A percentile compares a stretch with the other conserved stretches of the same genome.
Conservation (phyloP, 2,113 vertebrate species). For the Tachycineta bicolor region DNA sequence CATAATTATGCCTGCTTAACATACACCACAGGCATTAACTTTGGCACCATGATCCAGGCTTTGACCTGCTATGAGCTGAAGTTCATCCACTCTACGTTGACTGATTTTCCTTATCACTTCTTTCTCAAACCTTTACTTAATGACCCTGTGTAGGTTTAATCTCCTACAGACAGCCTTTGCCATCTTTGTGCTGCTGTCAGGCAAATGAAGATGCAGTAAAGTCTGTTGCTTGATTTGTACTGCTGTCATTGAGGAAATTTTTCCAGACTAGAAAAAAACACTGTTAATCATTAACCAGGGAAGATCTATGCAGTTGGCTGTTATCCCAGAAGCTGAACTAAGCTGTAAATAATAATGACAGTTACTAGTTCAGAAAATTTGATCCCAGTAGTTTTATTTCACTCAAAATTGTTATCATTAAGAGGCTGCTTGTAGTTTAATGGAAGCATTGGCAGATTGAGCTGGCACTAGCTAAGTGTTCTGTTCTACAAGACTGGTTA, state of each 20-base stretch:
- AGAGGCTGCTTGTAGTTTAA: conserved; percentile 31
- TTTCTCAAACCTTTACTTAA: neutral
- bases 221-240: neutral
- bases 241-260: neutral
- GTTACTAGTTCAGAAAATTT: conserved; percentile 27
- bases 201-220: conserved; percentile 12
- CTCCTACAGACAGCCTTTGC: neutral
- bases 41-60: neutral
- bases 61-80: neutral
- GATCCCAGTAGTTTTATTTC: conserved; percentile 35
- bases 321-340: neutral
- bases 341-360: conserved; percentile 17
- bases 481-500: conserved; percentile 68
- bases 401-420: conserved; percentile 21
- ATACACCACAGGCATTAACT: neutral
- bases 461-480: conserved; percentile 40
- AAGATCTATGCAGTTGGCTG: neutral
- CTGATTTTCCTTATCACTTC: neutral
- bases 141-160: neutral
- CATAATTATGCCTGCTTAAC: neutral
- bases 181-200: conserved; percentile 8
- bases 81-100: neutral
- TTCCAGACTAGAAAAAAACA: neutral
- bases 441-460: conserved; percentile 23
- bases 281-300: neutral